Evolutionary conservation across 2,797 vertebrate genomes (phyloP), one percentile per base, ranked within the genome.

Genomic region (Halcyon chelicuti): DNA sequence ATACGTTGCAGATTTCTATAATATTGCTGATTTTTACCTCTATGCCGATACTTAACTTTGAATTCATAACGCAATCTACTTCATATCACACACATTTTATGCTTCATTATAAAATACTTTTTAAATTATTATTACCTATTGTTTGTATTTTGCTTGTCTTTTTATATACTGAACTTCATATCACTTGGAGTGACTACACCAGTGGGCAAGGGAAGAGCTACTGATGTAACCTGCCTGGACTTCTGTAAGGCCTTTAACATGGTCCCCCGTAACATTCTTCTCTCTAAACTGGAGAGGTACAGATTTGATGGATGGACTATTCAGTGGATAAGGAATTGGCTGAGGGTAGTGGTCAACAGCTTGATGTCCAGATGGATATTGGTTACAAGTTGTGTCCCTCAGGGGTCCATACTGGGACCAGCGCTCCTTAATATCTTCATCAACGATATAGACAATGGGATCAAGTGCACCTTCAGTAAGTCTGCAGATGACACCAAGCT

Each of bases 331-430:
- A 65, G 26, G 11, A 51, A 78, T 11, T 58, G 9, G 33, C 0
- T 5, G 5, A 54, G 8, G 1, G 7, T 14, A 42, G 31, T 4
- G 28, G 22, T 49, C 39, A 80, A 49, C 0, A 6, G 40, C 35
- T 49, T 51, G 16, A 16, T 17, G 35, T 22, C 74, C 19, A 3
- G 42, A 74, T 29, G 14, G 47, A 79, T 61, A 49, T 10, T 4
- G 7, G 31, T 51, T n/a, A 29, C 1, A 2, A 79, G 10, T 21
- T 0, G 0, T 33, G 40, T 12, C n/a, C 68, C 28, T 68, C 2
- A 25, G 16, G 19, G 7, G 16, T 47, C 51, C 1, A 0, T 47
- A 29, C 0, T 57, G 33, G 14, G 33, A 75, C 52, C 31, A 49
- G 39, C 16, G 28, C 1, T 71, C 26, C 31, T 55, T n/a, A 55